Percentiles rank a stretch among this genome's conserved stretches.
phyloP scores from a whole-genome alignment of 2,113 vertebrate species.

The Mystacornis crossleyi region DNA sequence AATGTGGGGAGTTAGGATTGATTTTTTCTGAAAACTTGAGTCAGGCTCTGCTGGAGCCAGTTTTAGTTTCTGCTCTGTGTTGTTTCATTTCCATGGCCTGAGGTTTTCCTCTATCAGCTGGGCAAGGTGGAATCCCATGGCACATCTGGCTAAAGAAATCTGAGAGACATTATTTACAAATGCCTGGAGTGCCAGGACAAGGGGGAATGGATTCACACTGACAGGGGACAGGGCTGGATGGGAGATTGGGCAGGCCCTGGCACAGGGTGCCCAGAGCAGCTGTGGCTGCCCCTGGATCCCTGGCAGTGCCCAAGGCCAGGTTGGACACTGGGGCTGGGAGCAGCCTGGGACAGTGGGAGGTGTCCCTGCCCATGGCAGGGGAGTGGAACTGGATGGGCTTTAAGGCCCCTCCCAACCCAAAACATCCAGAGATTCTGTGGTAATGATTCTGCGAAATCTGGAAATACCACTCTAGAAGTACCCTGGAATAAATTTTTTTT shows the following conservation, averaged over 20 bases:
- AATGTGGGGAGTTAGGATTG: not conserved
- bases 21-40: not conserved
- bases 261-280: not conserved
- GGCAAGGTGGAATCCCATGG: not conserved
- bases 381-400: rapidly evolving
- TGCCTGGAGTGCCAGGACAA: rapidly evolving
- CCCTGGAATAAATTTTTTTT: not conserved
- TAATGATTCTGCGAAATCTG: not conserved
- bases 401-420: not conserved
- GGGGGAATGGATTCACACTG: not conserved
- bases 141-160: not conserved
- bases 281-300: not conserved
- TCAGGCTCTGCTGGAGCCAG: not conserved
- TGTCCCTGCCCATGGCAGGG: not conserved
- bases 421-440: not conserved
- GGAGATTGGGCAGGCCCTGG: not conserved
- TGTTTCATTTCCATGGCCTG: not conserved
- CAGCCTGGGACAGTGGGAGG: not conserved
- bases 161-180: not conserved
- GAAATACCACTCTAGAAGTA: not conserved
- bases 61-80: not conserved
- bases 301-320: not conserved
- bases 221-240: not conserved
- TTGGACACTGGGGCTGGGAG: not conserved
- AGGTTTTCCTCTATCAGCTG: not conserved